A percentile compares a stretch with the other conserved stretches of the same genome.
phyloP scores from a whole-genome alignment of 1,140 invertebrate species.

The Nephotettix cincticeps region DNA sequence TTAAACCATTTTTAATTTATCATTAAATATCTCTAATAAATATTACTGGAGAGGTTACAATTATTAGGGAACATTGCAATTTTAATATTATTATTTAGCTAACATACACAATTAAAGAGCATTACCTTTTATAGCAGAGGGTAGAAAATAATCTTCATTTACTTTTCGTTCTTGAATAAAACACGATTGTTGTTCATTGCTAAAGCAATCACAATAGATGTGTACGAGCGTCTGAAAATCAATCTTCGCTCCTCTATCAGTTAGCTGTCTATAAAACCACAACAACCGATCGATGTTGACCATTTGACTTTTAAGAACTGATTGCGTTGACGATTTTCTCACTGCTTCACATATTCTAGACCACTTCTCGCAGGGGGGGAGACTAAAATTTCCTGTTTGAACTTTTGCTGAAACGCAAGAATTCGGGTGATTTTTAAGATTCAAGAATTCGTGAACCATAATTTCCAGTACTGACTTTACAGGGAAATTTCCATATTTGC shows the following conservation, averaged over 20 bases:
- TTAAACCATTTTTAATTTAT: too few species aligned
- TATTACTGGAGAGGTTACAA: too few species aligned
- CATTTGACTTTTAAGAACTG: not conserved
- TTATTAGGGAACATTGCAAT: too few species aligned
- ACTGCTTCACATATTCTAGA: not conserved
- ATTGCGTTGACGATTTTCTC: not conserved
- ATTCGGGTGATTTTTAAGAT: too few species aligned
- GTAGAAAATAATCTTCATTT: not conserved
- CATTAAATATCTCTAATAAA: too few species aligned
- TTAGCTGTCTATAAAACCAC: constrained; percentile 10
- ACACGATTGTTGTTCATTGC: not conserved
- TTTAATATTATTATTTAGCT: too few species aligned
- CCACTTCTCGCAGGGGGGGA: not conserved
- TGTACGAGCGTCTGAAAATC: constrained; percentile 16
- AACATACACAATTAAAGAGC: too few species aligned
- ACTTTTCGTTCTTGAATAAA: not conserved
- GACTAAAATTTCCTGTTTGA: too few species aligned
- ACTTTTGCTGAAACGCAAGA: too few species aligned
- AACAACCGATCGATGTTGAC: not conserved
- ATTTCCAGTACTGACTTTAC: constrained; percentile 27
- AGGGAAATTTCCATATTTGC: constrained; percentile 1
- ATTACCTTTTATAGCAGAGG: not conserved
- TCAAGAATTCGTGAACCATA: constrained; percentile 11
- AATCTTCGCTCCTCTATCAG: constrained; percentile 14
- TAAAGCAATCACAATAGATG: constrained; percentile 13